Evolutionary conservation across 1,140 invertebrate genomes (phyloP), one percentile per base, ranked within the genome.

Genomic region (Drosophila watanabei): DNA sequence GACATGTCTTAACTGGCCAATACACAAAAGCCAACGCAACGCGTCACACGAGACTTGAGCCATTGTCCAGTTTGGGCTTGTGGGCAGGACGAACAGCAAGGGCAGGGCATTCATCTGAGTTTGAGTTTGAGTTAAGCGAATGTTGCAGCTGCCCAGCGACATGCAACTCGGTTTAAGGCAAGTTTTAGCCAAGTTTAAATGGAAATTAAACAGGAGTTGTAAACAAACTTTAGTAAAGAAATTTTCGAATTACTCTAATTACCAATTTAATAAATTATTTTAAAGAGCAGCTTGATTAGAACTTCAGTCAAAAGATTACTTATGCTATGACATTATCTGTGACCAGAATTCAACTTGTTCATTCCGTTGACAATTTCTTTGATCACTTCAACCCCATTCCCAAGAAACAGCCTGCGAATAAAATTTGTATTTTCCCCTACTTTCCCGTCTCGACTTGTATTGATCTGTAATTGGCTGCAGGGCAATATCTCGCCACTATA

Each of bases 401-500:
- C 84, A 87, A 77, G 68, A 61, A 75, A 68, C 62, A 69, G 62
- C 24, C 62, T 28, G 59, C 37, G 8, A 16, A 18, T 20, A 46
- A 59, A 69, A 77, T 77, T 52, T 76, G 57, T 77, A 61, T 69
- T 64, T 69, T 24, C 35, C 54, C 54, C 28, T 51, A 43, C 28
- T 45, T 68, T 61, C 64, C 37, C 10, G 16, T 14, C 7, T 16
- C 16, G 54, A 16, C 60, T 62, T 49, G 51, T 65, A 80, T 87
- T 87, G 84, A 88, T 87, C 84, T 87, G 84, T 87, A 87, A 87
- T 89, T 87, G 84, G 86, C 84, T 84, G 72, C 43, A 87, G 84
- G 84, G 84, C 84, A 79, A 84, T 87, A 87, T 87, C 84, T 65
- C 13, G 75, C 69, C 81, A 87, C 77, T 87, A 87, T 84, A 87